Conservation (phyloP, 2,797 vertebrate species). For the Acrocephalus scirpaceus region DNA sequence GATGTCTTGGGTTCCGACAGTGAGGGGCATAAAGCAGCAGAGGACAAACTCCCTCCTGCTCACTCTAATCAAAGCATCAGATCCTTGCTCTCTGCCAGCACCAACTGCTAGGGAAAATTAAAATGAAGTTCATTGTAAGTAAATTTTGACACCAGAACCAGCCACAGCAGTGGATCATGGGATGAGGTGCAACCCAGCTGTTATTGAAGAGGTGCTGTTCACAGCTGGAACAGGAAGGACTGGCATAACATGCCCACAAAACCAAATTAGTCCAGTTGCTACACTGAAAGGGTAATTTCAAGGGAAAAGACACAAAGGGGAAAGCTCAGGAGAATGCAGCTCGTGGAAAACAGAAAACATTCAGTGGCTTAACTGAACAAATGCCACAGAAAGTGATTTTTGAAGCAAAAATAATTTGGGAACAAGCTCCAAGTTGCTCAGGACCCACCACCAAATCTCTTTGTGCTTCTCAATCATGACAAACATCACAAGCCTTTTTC, state of each 20-base stretch:
- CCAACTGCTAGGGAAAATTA: not conserved
- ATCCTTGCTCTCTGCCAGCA: not conserved
- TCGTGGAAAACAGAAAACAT: not conserved
- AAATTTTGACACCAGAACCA: not conserved
- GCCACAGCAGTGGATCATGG: not conserved
- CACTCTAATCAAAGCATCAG: not conserved
- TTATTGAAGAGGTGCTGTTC: not conserved
- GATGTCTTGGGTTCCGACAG: too few relatives aligned
- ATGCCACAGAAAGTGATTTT: not conserved
- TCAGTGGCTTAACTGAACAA: not conserved
- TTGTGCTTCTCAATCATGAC: not conserved
- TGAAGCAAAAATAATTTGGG: not conserved
- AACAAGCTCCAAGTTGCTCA: not conserved
- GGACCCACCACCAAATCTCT: not conserved
- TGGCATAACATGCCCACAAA: not conserved
- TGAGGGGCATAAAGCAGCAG: accelerated
- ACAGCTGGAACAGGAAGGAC: not conserved
- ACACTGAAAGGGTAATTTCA: not conserved
- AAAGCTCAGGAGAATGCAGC: not conserved
- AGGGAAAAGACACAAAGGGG: not conserved
- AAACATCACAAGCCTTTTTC: not conserved
- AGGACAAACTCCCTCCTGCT: not conserved
- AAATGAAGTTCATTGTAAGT: not conserved
- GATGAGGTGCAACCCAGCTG: not conserved
- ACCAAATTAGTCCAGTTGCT: not conserved